Evolutionary conservation across 2,113 vertebrate genomes (phyloP).

Genomic region (Eupsittula cactorum): DNA sequence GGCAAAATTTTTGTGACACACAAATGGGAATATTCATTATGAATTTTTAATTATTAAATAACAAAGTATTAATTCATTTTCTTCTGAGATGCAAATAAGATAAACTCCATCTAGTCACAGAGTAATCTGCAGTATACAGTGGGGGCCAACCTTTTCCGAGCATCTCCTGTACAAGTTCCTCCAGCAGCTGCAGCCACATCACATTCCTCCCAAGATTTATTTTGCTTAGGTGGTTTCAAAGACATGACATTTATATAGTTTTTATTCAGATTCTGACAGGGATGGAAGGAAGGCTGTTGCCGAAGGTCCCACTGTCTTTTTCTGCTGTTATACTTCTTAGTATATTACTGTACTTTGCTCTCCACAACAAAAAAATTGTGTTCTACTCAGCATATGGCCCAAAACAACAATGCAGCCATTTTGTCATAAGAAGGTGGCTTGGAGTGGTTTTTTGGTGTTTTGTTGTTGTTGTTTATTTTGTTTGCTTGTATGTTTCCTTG

Average conservation of each 20-base stretch:
- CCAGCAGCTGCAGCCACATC: not conserved
- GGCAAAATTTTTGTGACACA: not conserved
- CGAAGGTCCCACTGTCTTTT: not conserved
- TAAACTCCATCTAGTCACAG: not conserved
- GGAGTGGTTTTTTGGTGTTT: not conserved
- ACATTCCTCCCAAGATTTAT: not conserved
- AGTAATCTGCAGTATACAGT: not conserved
- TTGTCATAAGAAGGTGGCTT: not conserved
- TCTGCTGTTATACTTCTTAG: not conserved
- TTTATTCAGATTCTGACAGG: not conserved
- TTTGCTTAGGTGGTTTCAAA: not conserved
- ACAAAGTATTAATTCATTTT: not conserved
- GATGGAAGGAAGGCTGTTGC: not conserved
- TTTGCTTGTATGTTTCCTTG: not conserved
- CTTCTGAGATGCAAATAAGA: not conserved
- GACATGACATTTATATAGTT: not conserved
- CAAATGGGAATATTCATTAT: not conserved
- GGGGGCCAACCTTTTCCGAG: not conserved
- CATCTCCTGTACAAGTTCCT: not conserved
- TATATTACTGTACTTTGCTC: not conserved
- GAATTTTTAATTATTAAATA: not conserved
- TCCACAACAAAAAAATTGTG: not conserved
- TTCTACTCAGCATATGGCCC: not conserved
- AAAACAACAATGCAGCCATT: not conserved
- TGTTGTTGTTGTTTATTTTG: not conserved